Conservation (phyloP, 2,797 vertebrate genomes). For the Propithecus perrieri region DNA sequence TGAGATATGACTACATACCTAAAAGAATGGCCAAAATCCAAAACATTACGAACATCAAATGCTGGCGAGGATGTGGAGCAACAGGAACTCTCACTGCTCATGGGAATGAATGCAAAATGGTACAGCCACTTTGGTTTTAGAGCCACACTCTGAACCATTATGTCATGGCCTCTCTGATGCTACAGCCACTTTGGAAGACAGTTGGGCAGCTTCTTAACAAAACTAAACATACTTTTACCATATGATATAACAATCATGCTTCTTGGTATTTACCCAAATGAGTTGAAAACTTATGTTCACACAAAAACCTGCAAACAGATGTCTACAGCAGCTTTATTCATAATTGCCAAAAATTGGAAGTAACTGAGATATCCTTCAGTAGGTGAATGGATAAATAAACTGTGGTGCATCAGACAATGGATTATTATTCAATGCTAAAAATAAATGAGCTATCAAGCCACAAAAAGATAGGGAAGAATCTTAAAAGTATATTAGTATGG, state of each 20-base stretch:
- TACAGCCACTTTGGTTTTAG: not conserved
- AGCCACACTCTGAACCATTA: too few species aligned
- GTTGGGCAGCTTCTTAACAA: not conserved
- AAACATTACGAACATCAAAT: not conserved
- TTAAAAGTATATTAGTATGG: not conserved
- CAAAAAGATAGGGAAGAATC: not conserved
- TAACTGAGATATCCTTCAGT: too few species aligned
- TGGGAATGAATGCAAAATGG: not conserved
- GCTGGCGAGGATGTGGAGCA: not conserved
- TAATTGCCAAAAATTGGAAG: too few species aligned
- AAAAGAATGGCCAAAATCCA: not conserved
- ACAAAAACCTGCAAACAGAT: not conserved
- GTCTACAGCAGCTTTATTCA: not conserved
- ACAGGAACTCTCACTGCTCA: not conserved
- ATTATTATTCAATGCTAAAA: too few species aligned
- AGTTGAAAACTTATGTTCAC: not conserved
- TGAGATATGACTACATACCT: not conserved
- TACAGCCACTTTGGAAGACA: not conserved
- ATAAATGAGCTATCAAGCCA: not conserved
- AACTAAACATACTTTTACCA: not conserved
- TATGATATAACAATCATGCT: not conserved
- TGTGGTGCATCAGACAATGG: too few species aligned
- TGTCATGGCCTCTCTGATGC: too few species aligned
- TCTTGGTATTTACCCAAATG: not conserved
- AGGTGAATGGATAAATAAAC: too few species aligned